These are phyloP conservation scores for Peromyscus aztecus DNA, from an alignment of 2,797 vertebrate genomes.

Conservation along the genomic window DNA sequence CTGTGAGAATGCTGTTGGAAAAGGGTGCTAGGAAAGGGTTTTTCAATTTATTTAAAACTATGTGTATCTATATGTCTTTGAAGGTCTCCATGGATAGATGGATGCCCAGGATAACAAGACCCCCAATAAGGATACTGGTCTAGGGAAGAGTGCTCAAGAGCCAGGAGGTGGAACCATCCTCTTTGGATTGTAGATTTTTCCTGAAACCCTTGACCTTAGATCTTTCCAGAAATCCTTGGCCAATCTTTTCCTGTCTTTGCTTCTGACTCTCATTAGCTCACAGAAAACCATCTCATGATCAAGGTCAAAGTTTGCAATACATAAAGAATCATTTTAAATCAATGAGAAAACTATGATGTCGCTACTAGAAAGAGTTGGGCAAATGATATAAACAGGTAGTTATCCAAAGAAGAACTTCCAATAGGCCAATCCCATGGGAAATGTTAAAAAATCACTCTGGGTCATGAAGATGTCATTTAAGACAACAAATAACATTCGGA, in stretches of 20 bases:
- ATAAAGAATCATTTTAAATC: slow-evolving; percentile 38
- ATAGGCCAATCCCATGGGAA: not conserved
- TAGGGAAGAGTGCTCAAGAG: not conserved
- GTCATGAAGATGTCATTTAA: not conserved
- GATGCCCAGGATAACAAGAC: not conserved
- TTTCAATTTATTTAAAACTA: slow-evolving; percentile 7
- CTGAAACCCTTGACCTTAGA: not conserved
- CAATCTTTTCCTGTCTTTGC: not conserved
- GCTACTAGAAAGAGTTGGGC: not conserved
- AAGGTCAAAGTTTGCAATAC: slow-evolving; percentile 22
- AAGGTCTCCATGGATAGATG: not conserved
- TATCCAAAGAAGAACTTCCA: not conserved
- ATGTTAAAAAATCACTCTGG: slow-evolving; percentile 6
- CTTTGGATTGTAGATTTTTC: not conserved
- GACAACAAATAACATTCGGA: not conserved
- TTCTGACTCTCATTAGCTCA: not conserved
- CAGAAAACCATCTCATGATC: not conserved
- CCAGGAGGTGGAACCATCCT: not conserved
- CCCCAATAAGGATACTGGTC: not conserved
- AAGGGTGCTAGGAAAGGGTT: not conserved
- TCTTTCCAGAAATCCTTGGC: not conserved
- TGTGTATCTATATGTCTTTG: not conserved
- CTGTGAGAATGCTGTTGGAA: not conserved
- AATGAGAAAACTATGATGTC: not conserved
- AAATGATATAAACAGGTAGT: not conserved